Conservation (phyloP, 2,797 vertebrate genomes). For the Xerus rutilus region DNA sequence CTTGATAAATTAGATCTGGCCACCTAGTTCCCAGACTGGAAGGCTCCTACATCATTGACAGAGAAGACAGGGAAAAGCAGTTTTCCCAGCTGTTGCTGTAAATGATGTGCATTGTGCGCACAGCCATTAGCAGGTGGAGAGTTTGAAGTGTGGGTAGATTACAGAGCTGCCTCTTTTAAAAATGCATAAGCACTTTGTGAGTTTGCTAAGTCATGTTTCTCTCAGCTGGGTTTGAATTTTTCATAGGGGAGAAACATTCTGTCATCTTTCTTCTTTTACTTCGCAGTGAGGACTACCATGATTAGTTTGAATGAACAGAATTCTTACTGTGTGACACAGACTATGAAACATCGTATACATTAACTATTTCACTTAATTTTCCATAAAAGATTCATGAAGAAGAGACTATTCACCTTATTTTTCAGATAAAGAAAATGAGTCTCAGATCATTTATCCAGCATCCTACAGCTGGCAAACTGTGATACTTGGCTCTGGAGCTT, state of each 20-base stretch:
- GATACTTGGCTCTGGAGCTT: neutral
- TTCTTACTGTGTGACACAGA: neutral
- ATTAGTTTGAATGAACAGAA: neutral
- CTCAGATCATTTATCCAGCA: neutral
- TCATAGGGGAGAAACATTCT: conserved; percentile 56
- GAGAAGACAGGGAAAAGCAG: conserved; percentile 52
- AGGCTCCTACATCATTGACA: conserved; percentile 79
- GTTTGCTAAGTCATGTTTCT: conserved; percentile 68
- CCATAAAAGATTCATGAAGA: neutral
- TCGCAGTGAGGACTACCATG: neutral
- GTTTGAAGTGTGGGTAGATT: conserved; percentile 52
- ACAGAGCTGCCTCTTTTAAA: conserved; percentile 60
- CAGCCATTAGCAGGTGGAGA: conserved; percentile 56
- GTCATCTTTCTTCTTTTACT: conserved; percentile 25
- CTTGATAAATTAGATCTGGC: conserved; percentile 83
- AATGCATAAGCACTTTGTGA: conserved; percentile 70
- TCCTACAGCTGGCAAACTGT: neutral
- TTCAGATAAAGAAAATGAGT: neutral
- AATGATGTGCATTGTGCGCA: conserved; percentile 7
- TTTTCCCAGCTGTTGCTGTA: conserved; percentile 71
- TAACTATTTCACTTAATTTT: conserved; percentile 28
- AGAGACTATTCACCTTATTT: conserved; percentile 36
- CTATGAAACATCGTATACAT: neutral
- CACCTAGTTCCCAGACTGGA: conserved; percentile 77
- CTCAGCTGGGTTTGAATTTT: conserved; percentile 60